Percentiles rank a stretch among this genome's conserved stretches.
Evolutionary conservation across 2,113 vertebrate species (phyloP).

Genomic region (Empidonax traillii): DNA sequence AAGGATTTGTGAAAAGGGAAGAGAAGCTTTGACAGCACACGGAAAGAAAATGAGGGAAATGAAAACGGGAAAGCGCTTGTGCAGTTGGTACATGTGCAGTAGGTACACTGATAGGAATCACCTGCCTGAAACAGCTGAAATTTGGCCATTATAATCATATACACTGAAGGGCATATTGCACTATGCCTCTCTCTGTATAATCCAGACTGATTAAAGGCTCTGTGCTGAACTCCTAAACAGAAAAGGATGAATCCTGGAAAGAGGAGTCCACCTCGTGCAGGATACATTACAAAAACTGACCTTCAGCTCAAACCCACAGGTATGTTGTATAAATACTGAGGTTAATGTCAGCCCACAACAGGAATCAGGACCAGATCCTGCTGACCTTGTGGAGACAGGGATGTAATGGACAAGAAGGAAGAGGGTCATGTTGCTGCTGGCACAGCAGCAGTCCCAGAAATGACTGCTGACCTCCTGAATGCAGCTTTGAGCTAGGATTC

Average conservation of each 20-base stretch:
- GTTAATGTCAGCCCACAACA: accelerated
- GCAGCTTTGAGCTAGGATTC: not conserved
- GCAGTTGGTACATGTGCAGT: not conserved
- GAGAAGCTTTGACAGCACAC: not conserved
- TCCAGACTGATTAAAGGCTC: not conserved
- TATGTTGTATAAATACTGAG: not conserved
- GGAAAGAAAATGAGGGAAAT: not conserved
- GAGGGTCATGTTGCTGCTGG: not conserved
- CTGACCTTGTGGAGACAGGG: not conserved
- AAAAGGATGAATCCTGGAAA: not conserved
- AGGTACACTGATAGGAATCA: not conserved
- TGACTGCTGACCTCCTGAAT: not conserved
- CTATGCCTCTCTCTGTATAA: not conserved
- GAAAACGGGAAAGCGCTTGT: not conserved
- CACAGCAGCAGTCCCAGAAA: not conserved
- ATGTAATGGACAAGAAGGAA: not conserved
- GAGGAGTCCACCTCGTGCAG: not conserved
- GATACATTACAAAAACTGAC: not conserved
- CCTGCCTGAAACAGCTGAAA: not conserved
- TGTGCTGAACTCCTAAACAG: not conserved
- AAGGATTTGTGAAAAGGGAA: not conserved
- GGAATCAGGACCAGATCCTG: not conserved
- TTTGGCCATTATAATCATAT: not conserved
- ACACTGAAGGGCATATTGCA: not conserved
- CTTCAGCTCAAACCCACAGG: not conserved